Percentiles rank a stretch among this genome's conserved stretches.
These are phyloP conservation scores for Apocheima hispidaria DNA, from an alignment of 2,888 invertebrate species.

Conservation along the genomic window DNA sequence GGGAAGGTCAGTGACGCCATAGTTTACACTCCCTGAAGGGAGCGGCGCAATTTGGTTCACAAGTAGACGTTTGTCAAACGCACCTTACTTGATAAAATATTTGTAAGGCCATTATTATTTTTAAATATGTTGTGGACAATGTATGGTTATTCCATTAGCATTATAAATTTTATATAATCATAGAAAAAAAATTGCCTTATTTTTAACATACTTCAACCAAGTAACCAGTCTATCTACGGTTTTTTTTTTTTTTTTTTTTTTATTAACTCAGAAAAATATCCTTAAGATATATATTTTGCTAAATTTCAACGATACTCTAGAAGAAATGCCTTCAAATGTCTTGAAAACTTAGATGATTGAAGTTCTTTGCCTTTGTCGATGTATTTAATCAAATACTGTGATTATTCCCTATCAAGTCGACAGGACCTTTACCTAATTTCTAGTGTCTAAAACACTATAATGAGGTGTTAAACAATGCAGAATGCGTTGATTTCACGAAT, in stretches of 20 bases:
- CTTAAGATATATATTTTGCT: no score
- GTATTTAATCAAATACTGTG: neutral
- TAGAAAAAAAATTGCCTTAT: no score
- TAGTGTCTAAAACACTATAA: neutral
- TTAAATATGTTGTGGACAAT: constrained; percentile 9
- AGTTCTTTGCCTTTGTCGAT: no score
- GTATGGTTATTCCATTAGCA: neutral
- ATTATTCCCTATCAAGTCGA: neutral
- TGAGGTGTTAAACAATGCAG: constrained; percentile 19
- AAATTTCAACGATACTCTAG: no score
- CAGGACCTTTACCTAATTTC: neutral
- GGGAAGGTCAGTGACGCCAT: constrained; percentile 52
- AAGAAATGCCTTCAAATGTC: no score
- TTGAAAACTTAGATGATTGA: no score
- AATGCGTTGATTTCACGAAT: constrained; percentile 34
- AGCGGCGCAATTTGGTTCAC: constrained; percentile 50
- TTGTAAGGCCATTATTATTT: neutral
- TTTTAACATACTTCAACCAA: no score
- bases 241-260: no score
- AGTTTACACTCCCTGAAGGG: constrained; percentile 49
- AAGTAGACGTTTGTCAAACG: constrained; percentile 33
- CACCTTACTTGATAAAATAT: constrained; percentile 22
- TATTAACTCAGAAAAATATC: no score
- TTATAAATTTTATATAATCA: no score
- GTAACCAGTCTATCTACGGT: no score